These are phyloP conservation scores for Sigmodon hispidus DNA, from an alignment of 2,113 vertebrate species.

Conservation along the genomic window DNA sequence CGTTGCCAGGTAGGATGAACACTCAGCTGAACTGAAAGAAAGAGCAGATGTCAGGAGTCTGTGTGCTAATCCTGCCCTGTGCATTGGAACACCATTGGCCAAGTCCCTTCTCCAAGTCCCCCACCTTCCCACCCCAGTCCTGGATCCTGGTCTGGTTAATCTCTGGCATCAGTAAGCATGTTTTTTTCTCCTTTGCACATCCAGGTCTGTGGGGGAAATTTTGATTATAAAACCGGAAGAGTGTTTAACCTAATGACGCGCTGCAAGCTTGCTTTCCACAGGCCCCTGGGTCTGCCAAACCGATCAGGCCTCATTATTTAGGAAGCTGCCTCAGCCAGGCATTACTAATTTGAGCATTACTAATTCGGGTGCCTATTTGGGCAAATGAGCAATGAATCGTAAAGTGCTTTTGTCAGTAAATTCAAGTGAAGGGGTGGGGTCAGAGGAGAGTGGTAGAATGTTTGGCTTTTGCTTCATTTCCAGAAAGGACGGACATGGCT, in stretches of 20 bases:
- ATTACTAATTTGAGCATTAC: constrained; percentile 76
- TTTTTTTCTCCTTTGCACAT: not conserved
- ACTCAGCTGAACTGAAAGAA: constrained; percentile 56
- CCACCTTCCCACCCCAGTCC: not conserved
- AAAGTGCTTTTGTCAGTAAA: constrained; percentile 77
- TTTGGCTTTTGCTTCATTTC: constrained; percentile 83
- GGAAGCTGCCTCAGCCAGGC: constrained; percentile 75
- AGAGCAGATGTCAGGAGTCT: constrained; percentile 71
- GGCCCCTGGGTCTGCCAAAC: constrained; percentile 60
- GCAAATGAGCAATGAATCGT: constrained; percentile 84
- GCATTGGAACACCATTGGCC: not conserved
- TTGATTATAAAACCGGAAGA: constrained; percentile 24
- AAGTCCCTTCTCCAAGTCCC: not conserved
- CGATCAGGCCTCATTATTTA: constrained; percentile 81
- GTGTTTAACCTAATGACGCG: constrained; percentile 39
- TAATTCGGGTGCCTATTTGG: constrained; percentile 80
- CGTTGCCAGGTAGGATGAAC: constrained; percentile 33
- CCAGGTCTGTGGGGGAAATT: constrained; percentile 56
- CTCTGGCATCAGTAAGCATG: not conserved
- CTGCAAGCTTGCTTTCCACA: constrained; percentile 26
- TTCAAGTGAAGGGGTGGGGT: constrained; percentile 13
- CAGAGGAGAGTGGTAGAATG: constrained; percentile 78
- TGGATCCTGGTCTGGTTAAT: not conserved
- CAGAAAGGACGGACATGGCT: constrained; percentile 84
- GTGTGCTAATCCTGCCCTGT: not conserved